A percentile compares a stretch with the other conserved stretches of the same genome.
Conservation (phyloP, 2,888 invertebrate species). For the Steinernema hermaphroditum region DNA sequence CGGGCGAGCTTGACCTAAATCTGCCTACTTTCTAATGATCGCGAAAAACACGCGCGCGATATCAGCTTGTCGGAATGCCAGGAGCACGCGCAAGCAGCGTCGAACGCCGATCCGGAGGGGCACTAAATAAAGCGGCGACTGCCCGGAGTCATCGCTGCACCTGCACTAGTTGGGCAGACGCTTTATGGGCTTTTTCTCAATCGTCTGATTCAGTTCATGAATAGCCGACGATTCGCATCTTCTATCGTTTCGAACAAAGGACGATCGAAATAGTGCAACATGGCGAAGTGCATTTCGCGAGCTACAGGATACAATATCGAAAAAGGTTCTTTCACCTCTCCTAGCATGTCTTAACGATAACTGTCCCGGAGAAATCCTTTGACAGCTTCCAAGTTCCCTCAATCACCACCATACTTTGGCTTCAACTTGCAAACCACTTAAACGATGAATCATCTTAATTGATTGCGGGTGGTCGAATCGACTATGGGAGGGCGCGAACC, state of each 20-base stretch:
- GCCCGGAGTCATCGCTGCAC: neutral
- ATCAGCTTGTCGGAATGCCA: too few species aligned
- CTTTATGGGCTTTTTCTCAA: conserved; percentile 14
- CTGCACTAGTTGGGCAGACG: neutral
- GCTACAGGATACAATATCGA: too few species aligned
- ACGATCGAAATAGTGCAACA: neutral
- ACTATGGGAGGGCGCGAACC: conserved; percentile 10
- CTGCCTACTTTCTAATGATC: neutral
- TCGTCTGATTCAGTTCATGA: conserved; percentile 4
- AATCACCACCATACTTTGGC: too few species aligned
- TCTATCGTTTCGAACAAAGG: neutral
- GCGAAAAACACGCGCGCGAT: neutral
- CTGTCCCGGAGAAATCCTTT: too few species aligned
- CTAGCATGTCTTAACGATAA: too few species aligned
- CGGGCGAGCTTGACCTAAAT: conserved; percentile 23
- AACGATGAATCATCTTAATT: conserved; percentile 8
- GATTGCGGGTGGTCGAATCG: conserved; percentile 25
- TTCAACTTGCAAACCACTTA: too few species aligned
- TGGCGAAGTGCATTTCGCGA: neutral
- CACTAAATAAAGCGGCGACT: neutral
- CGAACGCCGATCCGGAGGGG: too few species aligned
- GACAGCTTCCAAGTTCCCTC: too few species aligned
- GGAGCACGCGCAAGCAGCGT: too few species aligned
- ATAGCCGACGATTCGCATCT: conserved; percentile 2
- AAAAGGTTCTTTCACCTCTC: too few species aligned